Conservation (phyloP, 1,140 invertebrate genomes). For the Ceratoteleas bidentatus region DNA sequence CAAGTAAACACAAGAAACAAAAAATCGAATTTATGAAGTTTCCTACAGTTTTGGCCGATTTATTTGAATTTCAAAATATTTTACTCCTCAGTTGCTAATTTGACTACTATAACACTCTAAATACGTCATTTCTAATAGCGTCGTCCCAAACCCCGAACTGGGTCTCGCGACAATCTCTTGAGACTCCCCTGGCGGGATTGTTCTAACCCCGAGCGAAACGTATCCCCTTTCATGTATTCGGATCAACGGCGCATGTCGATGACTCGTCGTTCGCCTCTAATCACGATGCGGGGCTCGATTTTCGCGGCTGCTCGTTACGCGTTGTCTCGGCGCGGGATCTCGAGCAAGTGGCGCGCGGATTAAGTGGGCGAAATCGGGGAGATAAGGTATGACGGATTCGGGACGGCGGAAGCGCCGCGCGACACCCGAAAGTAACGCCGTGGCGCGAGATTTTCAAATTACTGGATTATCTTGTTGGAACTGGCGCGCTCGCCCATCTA, state of each 20-base stretch:
- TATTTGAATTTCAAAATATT: no score
- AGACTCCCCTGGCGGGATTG: no score
- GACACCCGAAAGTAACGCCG: constrained; percentile 47
- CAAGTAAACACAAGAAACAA: no score
- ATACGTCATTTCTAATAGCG: no score
- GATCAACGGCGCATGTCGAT: constrained; percentile 57
- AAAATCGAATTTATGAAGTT: no score
- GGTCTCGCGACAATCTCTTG: no score
- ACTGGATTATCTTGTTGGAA: constrained; percentile 73
- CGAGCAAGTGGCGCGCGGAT: constrained; percentile 35
- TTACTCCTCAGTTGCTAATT: no score
- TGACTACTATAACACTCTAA: no score
- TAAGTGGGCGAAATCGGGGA: constrained; percentile 51
- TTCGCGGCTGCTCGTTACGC: constrained; percentile 51
- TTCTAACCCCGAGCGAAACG: constrained; percentile 44
- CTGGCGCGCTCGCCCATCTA: constrained; percentile 70
- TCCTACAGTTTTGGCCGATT: no score
- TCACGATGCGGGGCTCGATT: constrained; percentile 54
- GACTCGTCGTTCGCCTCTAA: constrained; percentile 58
- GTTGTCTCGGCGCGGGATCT: constrained; percentile 45
- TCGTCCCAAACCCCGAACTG: no score
- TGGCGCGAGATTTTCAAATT: constrained; percentile 74
- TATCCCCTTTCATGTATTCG: constrained; percentile 52
- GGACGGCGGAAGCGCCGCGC: constrained; percentile 22
- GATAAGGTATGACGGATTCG: constrained; percentile 58